phyloP scores from a whole-genome alignment of 2,888 invertebrate species.

The Eupelmus urozonus region DNA sequence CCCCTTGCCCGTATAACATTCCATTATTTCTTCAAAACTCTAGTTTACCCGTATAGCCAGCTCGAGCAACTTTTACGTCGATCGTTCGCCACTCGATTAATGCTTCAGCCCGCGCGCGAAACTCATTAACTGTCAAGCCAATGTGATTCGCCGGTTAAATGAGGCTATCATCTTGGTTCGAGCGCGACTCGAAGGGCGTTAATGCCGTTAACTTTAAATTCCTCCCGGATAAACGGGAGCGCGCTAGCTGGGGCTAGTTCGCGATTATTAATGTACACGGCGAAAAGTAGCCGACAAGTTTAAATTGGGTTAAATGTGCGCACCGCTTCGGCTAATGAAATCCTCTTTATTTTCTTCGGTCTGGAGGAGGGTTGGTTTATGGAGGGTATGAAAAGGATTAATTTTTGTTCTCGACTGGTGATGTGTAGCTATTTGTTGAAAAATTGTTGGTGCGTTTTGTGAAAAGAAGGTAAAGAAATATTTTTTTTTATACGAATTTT shows the following conservation, averaged over 20 bases:
- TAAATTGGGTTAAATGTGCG: conserved; percentile 29
- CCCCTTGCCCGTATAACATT: too few relatives aligned
- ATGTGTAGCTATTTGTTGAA: too few relatives aligned
- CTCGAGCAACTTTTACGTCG: conserved; percentile 22
- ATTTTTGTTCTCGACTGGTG: too few relatives aligned
- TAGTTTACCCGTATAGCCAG: not conserved
- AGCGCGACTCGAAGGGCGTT: not conserved
- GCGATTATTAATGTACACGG: conserved; percentile 34
- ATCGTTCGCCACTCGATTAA: conserved; percentile 28
- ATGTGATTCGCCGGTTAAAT: conserved; percentile 40
- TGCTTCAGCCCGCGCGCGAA: conserved; percentile 8
- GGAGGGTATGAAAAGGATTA: too few relatives aligned
- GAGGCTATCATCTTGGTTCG: conserved; percentile 30
- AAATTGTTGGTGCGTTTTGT: too few relatives aligned
- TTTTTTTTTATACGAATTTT: too few relatives aligned
- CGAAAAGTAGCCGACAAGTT: conserved; percentile 41
- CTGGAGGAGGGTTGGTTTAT: too few relatives aligned
- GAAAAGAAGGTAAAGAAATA: too few relatives aligned
- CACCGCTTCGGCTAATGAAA: not conserved
- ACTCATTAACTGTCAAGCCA: conserved; percentile 39
- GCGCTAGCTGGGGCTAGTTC: not conserved
- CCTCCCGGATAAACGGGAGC: conserved; percentile 18
- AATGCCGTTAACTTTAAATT: conserved; percentile 44
- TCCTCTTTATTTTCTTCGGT: conserved; percentile 23
- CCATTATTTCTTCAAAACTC: not conserved